Conservation (phyloP, 37 sponge, comb jelly and placozoan genomes). For the Chondrosia reniformis region DNA sequence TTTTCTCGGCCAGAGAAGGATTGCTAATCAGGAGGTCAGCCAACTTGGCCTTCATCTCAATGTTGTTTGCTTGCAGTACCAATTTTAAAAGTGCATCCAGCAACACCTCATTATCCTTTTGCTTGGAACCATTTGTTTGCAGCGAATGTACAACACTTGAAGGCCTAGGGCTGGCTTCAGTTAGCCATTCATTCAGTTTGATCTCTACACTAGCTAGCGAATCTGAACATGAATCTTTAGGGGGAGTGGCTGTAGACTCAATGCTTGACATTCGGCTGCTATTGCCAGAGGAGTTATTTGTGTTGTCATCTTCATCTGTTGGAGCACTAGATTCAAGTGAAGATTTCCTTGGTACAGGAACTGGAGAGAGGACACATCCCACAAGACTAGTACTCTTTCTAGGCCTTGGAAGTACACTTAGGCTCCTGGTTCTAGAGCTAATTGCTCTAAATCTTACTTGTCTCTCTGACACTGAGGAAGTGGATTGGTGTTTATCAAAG, state of each 20-base stretch:
- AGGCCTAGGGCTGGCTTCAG: neutral
- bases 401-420: neutral
- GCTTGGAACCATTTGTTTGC: neutral
- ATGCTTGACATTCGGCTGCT: neutral
- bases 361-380: neutral
- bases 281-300: neutral
- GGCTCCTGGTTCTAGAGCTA: slow-evolving; percentile 7
- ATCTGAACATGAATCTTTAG: neutral
- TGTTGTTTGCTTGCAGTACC: neutral
- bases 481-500: too few relatives aligned
- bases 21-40: neutral
- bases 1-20: neutral
- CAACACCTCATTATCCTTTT: neutral
- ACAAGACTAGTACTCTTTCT: neutral
- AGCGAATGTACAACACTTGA: neutral
- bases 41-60: slow-evolving; percentile 1
- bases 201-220: neutral
- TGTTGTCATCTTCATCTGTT: neutral
- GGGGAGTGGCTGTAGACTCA: neutral
- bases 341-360: neutral
- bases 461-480: slow-evolving; percentile 1
- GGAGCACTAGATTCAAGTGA: neutral
- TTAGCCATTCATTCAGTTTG: too few relatives aligned
- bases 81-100: slow-evolving; percentile 13
- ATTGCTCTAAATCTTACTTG: too few relatives aligned